These are phyloP conservation scores for Brachionus rotundiformis DNA, from an alignment of 1,140 invertebrate species.

Conservation along the genomic window DNA sequence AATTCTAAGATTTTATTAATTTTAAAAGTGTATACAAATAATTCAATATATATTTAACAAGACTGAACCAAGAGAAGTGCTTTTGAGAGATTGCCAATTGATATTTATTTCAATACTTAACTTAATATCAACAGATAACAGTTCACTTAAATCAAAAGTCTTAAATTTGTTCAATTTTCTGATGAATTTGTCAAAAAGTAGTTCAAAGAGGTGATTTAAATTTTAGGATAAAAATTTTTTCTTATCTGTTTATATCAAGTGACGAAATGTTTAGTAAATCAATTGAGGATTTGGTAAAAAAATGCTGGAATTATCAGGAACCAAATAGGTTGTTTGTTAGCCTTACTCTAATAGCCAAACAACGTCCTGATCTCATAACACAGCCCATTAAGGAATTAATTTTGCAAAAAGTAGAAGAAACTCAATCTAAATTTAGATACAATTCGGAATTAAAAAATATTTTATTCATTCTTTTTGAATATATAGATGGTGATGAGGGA, in stretches of 20 bases:
- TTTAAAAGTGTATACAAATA: constrained; percentile 28
- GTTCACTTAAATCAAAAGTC: constrained; percentile 1
- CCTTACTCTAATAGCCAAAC: constrained; percentile 23
- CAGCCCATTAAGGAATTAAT: constrained; percentile 15
- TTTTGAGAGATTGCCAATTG: neutral
- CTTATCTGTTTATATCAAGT: neutral
- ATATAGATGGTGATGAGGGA: constrained; percentile 40
- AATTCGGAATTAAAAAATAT: constrained; percentile 41
- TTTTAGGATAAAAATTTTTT: neutral
- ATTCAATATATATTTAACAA: constrained; percentile 13
- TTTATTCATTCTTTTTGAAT: constrained; percentile 41
- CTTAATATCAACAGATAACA: neutral
- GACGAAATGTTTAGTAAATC: constrained; percentile 19
- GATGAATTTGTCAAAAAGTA: constrained; percentile 16
- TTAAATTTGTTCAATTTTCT: constrained; percentile 34
- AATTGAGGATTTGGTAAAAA: constrained; percentile 5
- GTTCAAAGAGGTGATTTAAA: neutral
- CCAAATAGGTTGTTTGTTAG: constrained; percentile 36
- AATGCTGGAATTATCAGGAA: constrained; percentile 27
- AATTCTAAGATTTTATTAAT: too few relatives aligned
- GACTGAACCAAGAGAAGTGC: neutral
- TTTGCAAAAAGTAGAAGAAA: constrained; percentile 33
- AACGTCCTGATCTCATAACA: neutral
- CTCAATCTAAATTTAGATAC: constrained; percentile 43
- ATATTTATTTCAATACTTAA: constrained; percentile 1